These are phyloP conservation scores for Lamellibrachia columna DNA, from an alignment of 2,888 invertebrate genomes.

Conservation along the genomic window DNA sequence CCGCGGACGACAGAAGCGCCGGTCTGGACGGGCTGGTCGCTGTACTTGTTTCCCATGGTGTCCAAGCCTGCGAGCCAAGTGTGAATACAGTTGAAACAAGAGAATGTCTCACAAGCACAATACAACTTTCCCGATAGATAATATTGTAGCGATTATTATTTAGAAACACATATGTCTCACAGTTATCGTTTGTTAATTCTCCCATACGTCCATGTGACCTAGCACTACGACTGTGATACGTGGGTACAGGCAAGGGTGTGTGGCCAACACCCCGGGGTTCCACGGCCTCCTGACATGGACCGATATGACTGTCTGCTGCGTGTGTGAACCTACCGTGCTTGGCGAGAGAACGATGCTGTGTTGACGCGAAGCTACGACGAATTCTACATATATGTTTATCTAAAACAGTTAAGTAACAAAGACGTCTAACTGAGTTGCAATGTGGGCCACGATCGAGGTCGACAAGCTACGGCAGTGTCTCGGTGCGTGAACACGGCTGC, in stretches of 20 bases:
- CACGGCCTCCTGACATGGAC: background rate
- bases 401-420: background rate
- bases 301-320: background rate
- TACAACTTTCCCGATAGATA: background rate
- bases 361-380: background rate
- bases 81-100: background rate
- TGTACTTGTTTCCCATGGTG: constrained; percentile 1
- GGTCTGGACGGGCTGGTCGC: background rate
- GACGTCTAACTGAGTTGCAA: background rate
- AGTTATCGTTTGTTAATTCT: background rate
- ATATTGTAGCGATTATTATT: background rate
- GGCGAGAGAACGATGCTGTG: background rate
- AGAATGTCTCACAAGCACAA: background rate
- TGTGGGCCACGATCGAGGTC: background rate
- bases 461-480: background rate
- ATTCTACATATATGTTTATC: background rate
- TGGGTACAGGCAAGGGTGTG: background rate
- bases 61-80: background rate
- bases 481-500: background rate
- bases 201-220: background rate
- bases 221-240: background rate
- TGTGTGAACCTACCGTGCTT: background rate
- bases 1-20: background rate
- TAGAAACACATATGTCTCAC: background rate
- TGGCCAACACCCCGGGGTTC: background rate